phyloP scores from a whole-genome alignment of 2,113 vertebrate genomes.

The Urocitellus parryii region DNA sequence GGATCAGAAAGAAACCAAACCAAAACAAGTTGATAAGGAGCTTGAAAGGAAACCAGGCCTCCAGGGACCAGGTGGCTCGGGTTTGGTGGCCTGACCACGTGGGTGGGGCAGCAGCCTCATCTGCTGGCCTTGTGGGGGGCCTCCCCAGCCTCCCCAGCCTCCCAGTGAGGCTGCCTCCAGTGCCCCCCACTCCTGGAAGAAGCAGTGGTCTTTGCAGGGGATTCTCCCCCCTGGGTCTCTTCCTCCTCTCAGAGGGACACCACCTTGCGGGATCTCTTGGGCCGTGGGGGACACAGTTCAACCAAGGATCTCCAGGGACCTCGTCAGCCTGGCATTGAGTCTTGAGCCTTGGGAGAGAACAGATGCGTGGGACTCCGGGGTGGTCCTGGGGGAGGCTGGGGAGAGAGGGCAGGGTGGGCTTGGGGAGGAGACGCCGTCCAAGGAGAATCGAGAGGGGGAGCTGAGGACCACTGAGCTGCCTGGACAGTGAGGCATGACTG shows the following conservation, averaged over 20 bases:
- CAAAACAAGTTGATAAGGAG: constrained; percentile 32
- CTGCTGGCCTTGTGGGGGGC: background rate
- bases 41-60: background rate
- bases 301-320: too few species aligned
- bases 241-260: background rate
- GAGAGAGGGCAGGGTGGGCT: background rate
- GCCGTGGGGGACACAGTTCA: background rate
- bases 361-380: background rate
- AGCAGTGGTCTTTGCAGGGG: too few species aligned
- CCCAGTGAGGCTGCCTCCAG: too few species aligned
- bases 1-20: constrained; percentile 55
- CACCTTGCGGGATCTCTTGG: background rate
- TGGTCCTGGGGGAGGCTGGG: background rate
- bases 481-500: background rate
- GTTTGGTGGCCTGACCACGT: constrained; percentile 53
- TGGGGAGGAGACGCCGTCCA: background rate
- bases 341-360: background rate
- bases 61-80: constrained; percentile 47
- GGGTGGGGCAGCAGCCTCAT: constrained; percentile 46
- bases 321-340: background rate
- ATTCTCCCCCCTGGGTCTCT: background rate
- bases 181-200: background rate
- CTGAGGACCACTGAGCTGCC: background rate
- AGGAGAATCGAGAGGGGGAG: background rate
- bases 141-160: too few species aligned